Base-by-base conservation (phyloP, 2,888 invertebrate genomes). In the Argyresthia goedartella region DNA sequence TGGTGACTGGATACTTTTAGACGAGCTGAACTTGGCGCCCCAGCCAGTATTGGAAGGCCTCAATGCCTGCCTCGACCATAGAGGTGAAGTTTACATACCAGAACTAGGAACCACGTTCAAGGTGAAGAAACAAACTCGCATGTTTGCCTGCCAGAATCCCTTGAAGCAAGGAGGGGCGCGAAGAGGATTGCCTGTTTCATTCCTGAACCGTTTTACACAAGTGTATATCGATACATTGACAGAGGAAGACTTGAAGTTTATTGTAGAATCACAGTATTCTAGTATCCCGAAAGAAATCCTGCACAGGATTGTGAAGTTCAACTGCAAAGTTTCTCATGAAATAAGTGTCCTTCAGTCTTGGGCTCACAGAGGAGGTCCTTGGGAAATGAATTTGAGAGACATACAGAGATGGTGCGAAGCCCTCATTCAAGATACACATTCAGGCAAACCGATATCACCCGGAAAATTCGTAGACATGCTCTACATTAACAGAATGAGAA, bases 111-210 rank as follows among this genome's bases (percentile, higher is more conserved):
- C 91, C 74, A 93, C 93, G 0, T 99, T 99, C 70, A 87, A 89
- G 55, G 90, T 98, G 0, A 91, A 89, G 67, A 74, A 81, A 53
- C 89, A 91, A 60, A 98, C 98, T 0, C 91, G 94, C 60, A 89
- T 99, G 50, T 99, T 99, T 75, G 99, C 95, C 0, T 98, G 98
- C 66, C 99, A 99, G 80, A 99, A 99, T 88, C 99, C 99, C 0
- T 82, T 96, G 43, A 91, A 92, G 63, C 97, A 99, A 85, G 99
- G 99, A 9, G 99, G 99, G 0, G 97, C 96, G 0, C 89, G 99
- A 57, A 92, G 98, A 74, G 98, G 99, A 0, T 86, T 99, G 34
- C 99, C 99, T 0, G 91, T 95, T 65, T 99, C 99, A 0, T 99
- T 99, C 74, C 87, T 99, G 0, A 99, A 99, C 76, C 90, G 99